Evolutionary conservation across 2,888 invertebrate genomes (phyloP).

Genomic region (Apeira syringaria): DNA sequence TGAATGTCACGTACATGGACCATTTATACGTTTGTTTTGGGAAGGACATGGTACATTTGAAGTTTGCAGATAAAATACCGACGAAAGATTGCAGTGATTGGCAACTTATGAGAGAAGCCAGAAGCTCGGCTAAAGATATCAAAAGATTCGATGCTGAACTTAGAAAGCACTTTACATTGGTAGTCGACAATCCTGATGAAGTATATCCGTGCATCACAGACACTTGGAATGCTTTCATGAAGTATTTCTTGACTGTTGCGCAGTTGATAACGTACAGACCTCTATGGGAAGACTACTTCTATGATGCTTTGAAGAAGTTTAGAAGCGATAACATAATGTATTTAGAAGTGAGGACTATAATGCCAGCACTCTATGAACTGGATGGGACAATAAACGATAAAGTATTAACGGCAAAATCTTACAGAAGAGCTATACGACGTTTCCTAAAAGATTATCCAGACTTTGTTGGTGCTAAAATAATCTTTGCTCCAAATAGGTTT

Average conservation of each 20-base stretch:
- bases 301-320: conserved; percentile 84
- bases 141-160: conserved; percentile 78
- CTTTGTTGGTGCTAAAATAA: conserved; percentile 87
- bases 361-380: conserved; percentile 86
- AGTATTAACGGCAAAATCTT: conserved; percentile 83
- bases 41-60: conserved; percentile 36
- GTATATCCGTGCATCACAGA: conserved; percentile 78
- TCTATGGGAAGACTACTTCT: conserved; percentile 86
- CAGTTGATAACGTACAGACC: conserved; percentile 85
- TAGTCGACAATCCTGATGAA: conserved; percentile 67
- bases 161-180: conserved; percentile 80
- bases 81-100: conserved; percentile 55
- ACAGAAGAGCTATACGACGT: conserved; percentile 79
- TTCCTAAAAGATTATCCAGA: conserved; percentile 85
- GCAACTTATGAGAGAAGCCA: conserved; percentile 71
- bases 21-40: conserved; percentile 82
- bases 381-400: conserved; percentile 82
- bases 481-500: conserved; percentile 85
- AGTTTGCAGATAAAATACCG: conserved; percentile 47
- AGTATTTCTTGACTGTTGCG: conserved; percentile 79
- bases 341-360: conserved; percentile 86
- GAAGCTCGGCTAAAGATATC: conserved; percentile 59
- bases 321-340: conserved; percentile 88
- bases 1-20: conserved; percentile 85
- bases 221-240: conserved; percentile 84